Base-by-base conservation (phyloP, 2,113 vertebrate genomes). In the Plecturocebus donacophilus region DNA sequence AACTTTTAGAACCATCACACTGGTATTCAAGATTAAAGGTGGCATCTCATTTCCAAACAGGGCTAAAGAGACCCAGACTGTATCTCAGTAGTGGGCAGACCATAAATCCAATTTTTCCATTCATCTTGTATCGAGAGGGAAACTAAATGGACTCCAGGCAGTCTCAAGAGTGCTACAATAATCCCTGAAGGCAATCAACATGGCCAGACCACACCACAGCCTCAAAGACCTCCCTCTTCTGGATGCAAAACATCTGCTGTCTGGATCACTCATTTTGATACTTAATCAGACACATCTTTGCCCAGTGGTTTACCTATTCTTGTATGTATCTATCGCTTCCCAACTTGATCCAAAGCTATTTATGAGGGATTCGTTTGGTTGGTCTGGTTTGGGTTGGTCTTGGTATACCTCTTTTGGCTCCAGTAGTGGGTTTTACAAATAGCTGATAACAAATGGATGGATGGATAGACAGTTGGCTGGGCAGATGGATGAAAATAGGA, bases 31-130 rank as follows among this genome's bases (percentile, higher is more conserved):
- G 84, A 96, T 91, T 49, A 96, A 97, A 97, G 32, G 58, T 76
- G 54, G 85, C 91, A 90, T 79, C 87, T 95, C 87, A 66, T 92
- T 95, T 96, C 89, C 96, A 95, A 86, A 95, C 35, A 54, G 58
- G 90, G 10, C 75, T 66, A 76, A 70, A 91, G 85, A 90, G 75
- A 84, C 25, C 66, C 86, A 93, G 73, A 91, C 79, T 73, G 14
- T 58, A 94, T 73, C 96, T 92, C 87, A 81, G 76, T 47, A 70
- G 58, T 79, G 32, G 84, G 52, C 56, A 87, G 45, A 90, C 66
- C 4, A 10, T 56, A 58, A 17, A 54, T 75, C 27, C 83, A 64
- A 68, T 95, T 94, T 90, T 82, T 71, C 70, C 42, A 81, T 84
- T 94, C 94, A 71, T 19, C 45, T 70, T 83, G 2, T 35, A 42